phyloP scores from a whole-genome alignment of 2,797 vertebrate genomes.

The Silurus lanzhouensis region DNA sequence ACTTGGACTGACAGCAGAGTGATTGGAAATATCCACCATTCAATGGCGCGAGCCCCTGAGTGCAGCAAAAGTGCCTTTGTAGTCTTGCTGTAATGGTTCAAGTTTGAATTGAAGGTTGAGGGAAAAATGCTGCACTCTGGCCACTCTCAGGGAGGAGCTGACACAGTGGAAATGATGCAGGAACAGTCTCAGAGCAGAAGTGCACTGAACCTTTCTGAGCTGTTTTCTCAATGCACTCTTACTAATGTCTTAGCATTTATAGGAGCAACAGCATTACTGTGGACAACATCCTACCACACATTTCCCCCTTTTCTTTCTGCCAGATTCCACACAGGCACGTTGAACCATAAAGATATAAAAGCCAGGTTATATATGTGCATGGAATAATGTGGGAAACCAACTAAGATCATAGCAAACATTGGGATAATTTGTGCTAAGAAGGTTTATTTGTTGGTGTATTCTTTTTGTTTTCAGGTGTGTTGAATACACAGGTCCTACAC shows the following conservation, averaged over 20 bases:
- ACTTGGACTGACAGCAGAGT: constrained; percentile 86
- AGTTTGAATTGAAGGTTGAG: constrained; percentile 87
- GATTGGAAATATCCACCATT: constrained; percentile 89
- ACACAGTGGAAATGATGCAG: constrained; percentile 80
- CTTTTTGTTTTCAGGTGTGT: background rate
- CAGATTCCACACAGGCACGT: background rate
- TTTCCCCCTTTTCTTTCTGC: constrained; percentile 18
- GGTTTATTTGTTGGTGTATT: background rate
- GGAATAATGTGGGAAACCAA: background rate
- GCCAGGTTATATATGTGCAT: background rate
- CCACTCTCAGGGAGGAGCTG: constrained; percentile 79
- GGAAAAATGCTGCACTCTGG: constrained; percentile 81
- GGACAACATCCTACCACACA: constrained; percentile 42
- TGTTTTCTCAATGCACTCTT: constrained; percentile 76
- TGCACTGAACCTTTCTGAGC: constrained; percentile 68
- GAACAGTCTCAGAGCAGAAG: constrained; percentile 71
- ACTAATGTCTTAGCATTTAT: constrained; percentile 59
- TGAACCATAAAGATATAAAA: constrained; percentile 22
- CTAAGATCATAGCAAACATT: background rate
- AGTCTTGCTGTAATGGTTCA: constrained; percentile 86
- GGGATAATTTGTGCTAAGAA: background rate
- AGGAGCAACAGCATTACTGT: constrained; percentile 47
- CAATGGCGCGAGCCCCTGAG: constrained; percentile 81
- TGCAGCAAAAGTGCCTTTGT: constrained; percentile 86
- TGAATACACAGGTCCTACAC: no score